Base-by-base conservation (phyloP, 2,797 vertebrate genomes). In the Mus spretus region DNA sequence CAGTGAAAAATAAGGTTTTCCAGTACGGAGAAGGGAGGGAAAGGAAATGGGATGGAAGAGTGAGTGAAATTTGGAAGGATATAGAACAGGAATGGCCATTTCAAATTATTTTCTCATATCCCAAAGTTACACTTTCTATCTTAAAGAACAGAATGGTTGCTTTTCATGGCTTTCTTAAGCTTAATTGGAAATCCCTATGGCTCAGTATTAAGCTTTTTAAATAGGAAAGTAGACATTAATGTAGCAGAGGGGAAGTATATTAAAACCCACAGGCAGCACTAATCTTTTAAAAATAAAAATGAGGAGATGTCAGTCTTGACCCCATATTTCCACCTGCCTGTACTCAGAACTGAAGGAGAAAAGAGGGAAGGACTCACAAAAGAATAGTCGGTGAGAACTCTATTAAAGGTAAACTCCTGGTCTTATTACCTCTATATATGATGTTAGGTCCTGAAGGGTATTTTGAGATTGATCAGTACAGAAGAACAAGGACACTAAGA, bases 221-320 rank as follows among this genome's bases (percentile, higher is more conserved):
- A 97, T 96, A 95, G 96, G 96, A 97, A 97, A 97, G 93, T 92
- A 98, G 97, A 98, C 97, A 81, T 95, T 97, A 97, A 98, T 98
- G 92, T 78, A 96, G 90, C 93, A 97, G 90, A 97, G 70, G 92
- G 77, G 96, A 98, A 98, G 96, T 96, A 97, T 97, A 97, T 96
- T 96, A 97, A 98, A 98, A 96, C 85, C 0, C 0, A 97, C 70
- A 82, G 80, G 96, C 97, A 98, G 80, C 79, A 97, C 55, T 88
- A 96, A 97, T 97, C 77, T 96, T 97, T 96, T 72, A 97, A 95
- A 95, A 97, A 94, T 97, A 97, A 96, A 97, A 98, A 93, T 34
- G 14, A 92, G 59, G 85, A 82, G 22, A 40, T 88, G 75, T 95
- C 95, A 82, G 84, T 89, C 63, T 90, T 91, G 15, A 92, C 24